These are phyloP conservation scores for Manis crassicaudata DNA, from an alignment of 2,797 vertebrate species.

Conservation along the genomic window DNA sequence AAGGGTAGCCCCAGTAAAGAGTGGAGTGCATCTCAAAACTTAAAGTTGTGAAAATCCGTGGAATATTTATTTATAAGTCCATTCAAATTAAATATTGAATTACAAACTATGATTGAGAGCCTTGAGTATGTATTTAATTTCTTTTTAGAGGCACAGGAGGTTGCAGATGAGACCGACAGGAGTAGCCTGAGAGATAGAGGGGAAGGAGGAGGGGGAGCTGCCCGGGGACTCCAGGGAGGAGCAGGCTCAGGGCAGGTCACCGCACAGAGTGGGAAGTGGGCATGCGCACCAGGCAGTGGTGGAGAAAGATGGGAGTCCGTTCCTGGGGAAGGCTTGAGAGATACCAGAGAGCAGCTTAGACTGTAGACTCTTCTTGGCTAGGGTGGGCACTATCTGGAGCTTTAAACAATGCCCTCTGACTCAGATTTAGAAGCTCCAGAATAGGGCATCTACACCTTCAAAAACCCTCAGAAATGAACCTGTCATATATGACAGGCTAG, in stretches of 20 bases:
- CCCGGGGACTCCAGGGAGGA: not conserved
- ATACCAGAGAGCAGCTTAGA: not conserved
- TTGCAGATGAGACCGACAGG: not conserved
- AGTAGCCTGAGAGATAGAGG: not conserved
- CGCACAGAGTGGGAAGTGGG: not conserved
- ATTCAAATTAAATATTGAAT: not conserved
- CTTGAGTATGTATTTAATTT: not conserved
- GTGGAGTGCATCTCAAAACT: not conserved
- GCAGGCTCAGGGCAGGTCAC: rapidly evolving
- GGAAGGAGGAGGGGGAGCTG: not conserved
- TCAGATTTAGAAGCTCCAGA: not conserved
- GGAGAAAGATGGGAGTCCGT: not conserved
- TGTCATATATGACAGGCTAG: not conserved
- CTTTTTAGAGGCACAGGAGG: not conserved
- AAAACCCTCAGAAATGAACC: not conserved
- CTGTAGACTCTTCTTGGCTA: not conserved
- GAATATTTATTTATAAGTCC: not conserved
- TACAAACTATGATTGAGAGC: not conserved
- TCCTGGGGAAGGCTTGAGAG: not conserved
- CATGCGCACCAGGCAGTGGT: rapidly evolving
- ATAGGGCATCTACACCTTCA: not conserved
- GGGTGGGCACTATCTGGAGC: not conserved
- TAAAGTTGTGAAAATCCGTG: not conserved
- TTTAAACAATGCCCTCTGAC: not conserved
- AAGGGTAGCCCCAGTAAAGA: not conserved